Base-by-base conservation (phyloP, 1,140 invertebrate species). In the Orchesella cincta region DNA sequence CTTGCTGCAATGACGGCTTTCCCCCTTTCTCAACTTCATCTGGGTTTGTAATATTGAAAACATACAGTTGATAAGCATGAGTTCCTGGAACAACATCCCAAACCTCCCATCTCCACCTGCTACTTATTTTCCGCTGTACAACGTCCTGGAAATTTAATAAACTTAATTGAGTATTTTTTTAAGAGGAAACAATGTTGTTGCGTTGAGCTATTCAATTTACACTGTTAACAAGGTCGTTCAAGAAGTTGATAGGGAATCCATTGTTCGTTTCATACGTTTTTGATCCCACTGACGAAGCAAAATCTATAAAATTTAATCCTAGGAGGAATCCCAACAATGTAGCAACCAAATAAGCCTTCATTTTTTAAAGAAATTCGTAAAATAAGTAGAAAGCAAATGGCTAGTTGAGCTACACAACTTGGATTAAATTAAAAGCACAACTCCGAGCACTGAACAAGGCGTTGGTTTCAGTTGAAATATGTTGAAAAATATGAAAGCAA, bases 1-100 rank as follows among this genome's bases (percentile, higher is more conserved):
- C 34, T 46, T 73, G 71, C 36, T 36, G 35, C 3, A 46, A 26
- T 2, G 20, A 14, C 16, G 71, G 71, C 23, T 29, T 67, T 8
- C 62, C 62, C 12, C 62, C 62, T 31, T 29, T 33, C 31, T 36
- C 71, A 3, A 73, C 39, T 23, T 36, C 39, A 23, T 73, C 39
- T 5, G 71, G 71, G 46, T 73, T 73, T 3, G 71, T 73, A 1
- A 82, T 73, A 79, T 82, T 80, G 35, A 82, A 82, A 8, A 80
- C 29, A 51, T 74, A 74, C 29, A 74, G 20, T 8, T 36, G 75
- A 57, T 39, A 80, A 34, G 51, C 35, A 29, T 80, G 79, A 28
- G 46, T 73, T 74, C 79, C 79, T n/a, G 79, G 79, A 23, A 80
- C 79, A 18, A 80, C 74, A 78, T 80, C 79, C 79, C 79, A 80